phyloP scores from a whole-genome alignment of 2,888 invertebrate species.

The Noctua janthina region DNA sequence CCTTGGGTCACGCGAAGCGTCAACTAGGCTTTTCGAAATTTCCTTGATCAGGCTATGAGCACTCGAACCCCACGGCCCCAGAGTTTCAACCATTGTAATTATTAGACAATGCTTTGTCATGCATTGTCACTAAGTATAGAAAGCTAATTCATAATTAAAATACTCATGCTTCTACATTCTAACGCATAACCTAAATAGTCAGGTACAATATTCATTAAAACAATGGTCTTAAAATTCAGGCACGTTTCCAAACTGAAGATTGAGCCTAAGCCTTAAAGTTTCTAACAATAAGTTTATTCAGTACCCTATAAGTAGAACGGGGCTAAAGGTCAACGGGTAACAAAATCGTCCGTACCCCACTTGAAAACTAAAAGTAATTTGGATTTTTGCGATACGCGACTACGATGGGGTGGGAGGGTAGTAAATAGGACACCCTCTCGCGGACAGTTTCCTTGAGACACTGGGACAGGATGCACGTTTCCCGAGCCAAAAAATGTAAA shows the following conservation, averaged over 20 bases:
- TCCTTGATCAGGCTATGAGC: too few species aligned
- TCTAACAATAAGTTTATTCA: slow-evolving; percentile 64
- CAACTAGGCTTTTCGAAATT: too few species aligned
- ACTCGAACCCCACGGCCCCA: too few species aligned
- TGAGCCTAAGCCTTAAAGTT: slow-evolving; percentile 56
- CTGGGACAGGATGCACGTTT: slow-evolving; percentile 43
- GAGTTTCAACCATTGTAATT: not conserved
- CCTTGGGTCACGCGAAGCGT: too few species aligned
- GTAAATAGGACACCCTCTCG: slow-evolving; percentile 58
- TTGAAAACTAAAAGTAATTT: slow-evolving; percentile 68
- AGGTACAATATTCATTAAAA: slow-evolving; percentile 37
- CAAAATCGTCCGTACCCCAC: slow-evolving; percentile 57
- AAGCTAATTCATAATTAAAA: not conserved
- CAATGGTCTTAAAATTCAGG: slow-evolving; percentile 43
- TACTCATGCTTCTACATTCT: not conserved
- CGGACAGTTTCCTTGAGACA: slow-evolving; percentile 49
- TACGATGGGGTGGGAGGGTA: slow-evolving; percentile 47
- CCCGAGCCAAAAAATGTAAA: slow-evolving; percentile 55
- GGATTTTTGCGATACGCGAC: slow-evolving; percentile 64
- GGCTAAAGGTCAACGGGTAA: slow-evolving; percentile 62
- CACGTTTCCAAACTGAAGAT: slow-evolving; percentile 55
- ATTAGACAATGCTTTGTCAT: not conserved
- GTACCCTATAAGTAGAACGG: slow-evolving; percentile 50
- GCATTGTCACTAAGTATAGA: not conserved
- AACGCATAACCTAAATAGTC: not conserved